Evolutionary conservation across 2,797 vertebrate species (phyloP).

Genomic region (Hafferia zeledoni): DNA sequence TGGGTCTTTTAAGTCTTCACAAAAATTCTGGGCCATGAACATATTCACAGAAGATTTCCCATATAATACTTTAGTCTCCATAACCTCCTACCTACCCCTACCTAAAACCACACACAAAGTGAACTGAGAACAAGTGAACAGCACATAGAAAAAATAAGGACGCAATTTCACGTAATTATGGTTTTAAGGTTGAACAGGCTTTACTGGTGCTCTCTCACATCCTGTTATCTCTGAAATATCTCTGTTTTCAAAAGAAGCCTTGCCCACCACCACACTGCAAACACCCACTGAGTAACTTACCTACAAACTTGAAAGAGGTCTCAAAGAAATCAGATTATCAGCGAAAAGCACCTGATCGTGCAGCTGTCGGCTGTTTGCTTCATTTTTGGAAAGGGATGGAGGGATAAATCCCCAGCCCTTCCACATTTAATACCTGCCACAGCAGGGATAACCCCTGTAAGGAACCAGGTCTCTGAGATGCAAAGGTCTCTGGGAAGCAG

Average conservation of each 20-base stretch:
- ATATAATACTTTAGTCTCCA: not conserved
- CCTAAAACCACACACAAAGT: not conserved
- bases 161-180: not conserved
- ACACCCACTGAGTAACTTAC: slow-evolving; percentile 4
- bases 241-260: not conserved
- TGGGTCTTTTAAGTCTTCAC: not conserved
- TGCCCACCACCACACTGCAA: not conserved
- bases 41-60: not conserved
- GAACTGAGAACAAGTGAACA: not conserved
- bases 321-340: not conserved
- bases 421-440: not conserved
- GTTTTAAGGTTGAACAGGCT: not conserved
- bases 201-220: not conserved
- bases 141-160: not conserved
- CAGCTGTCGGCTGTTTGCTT: not conserved
- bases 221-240: not conserved
- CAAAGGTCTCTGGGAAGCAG: slow-evolving; percentile 52
- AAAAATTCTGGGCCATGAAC: not conserved
- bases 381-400: not conserved
- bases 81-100: not conserved
- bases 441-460: not conserved
- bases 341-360: not conserved
- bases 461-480: not conserved
- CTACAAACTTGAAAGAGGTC: not conserved
- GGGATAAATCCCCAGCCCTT: not conserved